These are phyloP conservation scores for Sebastes taczanowskii DNA, from an alignment of 2,797 vertebrate species.

Conservation along the genomic window DNA sequence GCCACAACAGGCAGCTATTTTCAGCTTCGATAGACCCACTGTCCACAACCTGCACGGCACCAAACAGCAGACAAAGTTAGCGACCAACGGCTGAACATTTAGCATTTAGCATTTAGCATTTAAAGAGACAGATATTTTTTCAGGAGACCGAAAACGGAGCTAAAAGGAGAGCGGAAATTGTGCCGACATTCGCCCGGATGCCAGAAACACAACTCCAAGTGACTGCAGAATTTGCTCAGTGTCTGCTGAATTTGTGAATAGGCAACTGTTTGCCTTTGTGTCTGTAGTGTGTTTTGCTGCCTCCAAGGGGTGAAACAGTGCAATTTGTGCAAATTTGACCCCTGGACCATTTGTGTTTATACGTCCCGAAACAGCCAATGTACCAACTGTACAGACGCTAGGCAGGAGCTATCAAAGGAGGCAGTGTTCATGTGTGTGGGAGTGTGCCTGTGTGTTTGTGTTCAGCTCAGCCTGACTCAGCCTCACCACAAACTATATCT, in stretches of 20 bases:
- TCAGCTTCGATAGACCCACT: neutral
- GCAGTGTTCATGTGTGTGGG: neutral
- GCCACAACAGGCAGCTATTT: neutral
- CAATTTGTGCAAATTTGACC: neutral
- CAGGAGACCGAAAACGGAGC: neutral
- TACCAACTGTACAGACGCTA: neutral
- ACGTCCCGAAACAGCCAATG: neutral
- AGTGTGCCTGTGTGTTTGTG: neutral
- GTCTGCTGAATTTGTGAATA: neutral
- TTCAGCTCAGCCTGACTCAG: neutral
- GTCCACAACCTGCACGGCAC: neutral
- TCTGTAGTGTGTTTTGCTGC: neutral
- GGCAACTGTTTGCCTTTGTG: neutral
- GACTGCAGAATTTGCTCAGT: neutral
- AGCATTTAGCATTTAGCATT: neutral
- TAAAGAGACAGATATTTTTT: neutral
- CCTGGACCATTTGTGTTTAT: neutral
- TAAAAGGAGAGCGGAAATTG: neutral
- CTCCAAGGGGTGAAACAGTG: neutral
- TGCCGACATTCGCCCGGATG: neutral
- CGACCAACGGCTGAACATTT: neutral
- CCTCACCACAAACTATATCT: neutral
- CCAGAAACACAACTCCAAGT: no score
- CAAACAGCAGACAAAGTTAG: neutral
- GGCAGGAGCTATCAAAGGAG: neutral